phyloP scores from a whole-genome alignment of 1,140 invertebrate species.

The Drosophila cardini region DNA sequence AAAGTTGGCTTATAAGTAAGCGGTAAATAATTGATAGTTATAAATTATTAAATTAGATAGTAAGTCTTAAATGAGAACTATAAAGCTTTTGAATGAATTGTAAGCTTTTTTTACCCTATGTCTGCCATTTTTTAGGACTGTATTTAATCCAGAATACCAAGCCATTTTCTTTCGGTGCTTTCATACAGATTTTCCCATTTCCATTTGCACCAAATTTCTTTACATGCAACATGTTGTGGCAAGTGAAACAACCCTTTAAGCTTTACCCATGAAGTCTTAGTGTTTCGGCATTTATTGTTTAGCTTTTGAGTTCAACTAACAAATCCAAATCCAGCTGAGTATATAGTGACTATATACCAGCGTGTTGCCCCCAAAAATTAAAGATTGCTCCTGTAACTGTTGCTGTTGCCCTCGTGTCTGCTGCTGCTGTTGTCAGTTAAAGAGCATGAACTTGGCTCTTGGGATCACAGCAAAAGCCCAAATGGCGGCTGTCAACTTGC shows the following conservation, averaged over 20 bases:
- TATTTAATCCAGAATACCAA: too few species aligned
- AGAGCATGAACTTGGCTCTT: background rate
- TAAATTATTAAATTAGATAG: too few species aligned
- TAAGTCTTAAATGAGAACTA: too few species aligned
- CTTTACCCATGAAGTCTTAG: background rate
- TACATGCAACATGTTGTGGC: conserved; percentile 44
- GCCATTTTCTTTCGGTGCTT: too few species aligned
- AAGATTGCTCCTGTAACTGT: too few species aligned
- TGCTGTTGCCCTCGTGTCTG: background rate
- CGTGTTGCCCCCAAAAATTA: background rate
- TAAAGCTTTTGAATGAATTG: too few species aligned
- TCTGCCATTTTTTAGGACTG: too few species aligned
- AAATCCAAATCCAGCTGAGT: conserved; percentile 2
- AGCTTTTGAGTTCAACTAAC: conserved; percentile 15
- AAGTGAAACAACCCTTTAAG: conserved; percentile 30
- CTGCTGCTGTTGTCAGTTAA: conserved; percentile 12
- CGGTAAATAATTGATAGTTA: too few species aligned
- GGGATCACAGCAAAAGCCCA: conserved; percentile 33
- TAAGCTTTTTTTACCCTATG: too few species aligned
- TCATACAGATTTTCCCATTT: too few species aligned
- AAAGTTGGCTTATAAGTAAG: too few species aligned
- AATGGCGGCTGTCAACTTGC: conserved; percentile 43
- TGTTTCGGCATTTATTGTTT: conserved; percentile 31
- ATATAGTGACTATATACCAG: background rate
- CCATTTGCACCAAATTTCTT: too few species aligned